Evolutionary conservation across 2,113 vertebrate species (phyloP).

Genomic region (Leptobrachium ailaonicum): DNA sequence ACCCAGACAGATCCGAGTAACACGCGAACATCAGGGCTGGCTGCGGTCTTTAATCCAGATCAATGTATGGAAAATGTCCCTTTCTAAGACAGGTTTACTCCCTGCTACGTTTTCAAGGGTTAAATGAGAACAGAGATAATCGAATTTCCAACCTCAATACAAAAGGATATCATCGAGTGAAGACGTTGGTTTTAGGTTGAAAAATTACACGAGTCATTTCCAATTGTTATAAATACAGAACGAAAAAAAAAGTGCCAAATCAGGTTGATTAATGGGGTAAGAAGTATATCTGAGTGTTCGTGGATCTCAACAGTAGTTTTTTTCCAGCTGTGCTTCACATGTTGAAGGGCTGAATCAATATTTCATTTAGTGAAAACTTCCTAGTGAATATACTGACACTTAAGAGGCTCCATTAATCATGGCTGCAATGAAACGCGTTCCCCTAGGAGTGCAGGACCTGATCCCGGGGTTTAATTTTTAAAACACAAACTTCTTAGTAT

Average conservation of each 20-base stretch:
- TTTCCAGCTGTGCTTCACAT: conserved; percentile 69
- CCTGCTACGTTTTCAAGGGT: neutral
- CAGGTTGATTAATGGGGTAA: conserved; percentile 62
- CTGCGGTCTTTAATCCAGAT: neutral
- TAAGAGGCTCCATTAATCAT: conserved; percentile 80
- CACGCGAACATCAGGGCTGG: neutral
- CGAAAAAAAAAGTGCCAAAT: conserved; percentile 51
- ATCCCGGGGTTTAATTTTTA: conserved; percentile 74
- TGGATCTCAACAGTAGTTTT: conserved; percentile 64
- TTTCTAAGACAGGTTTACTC: neutral
- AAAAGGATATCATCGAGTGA: conserved; percentile 12
- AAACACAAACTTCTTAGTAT: conserved; percentile 71
- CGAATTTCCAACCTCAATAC: neutral
- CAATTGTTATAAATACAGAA: conserved; percentile 43
- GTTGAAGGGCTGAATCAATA: conserved; percentile 69
- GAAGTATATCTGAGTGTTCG: conserved; percentile 58
- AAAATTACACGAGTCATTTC: conserved; percentile 46
- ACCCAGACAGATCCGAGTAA: too few relatives aligned
- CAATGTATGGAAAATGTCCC: too few relatives aligned
- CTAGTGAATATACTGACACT: conserved; percentile 80
- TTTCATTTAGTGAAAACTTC: conserved; percentile 91
- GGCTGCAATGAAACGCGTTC: conserved; percentile 68
- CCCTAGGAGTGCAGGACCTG: conserved; percentile 67
- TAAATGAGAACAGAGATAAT: neutral
- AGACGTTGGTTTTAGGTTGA: conserved; percentile 25